Evolutionary conservation across 2,113 vertebrate genomes (phyloP).

Genomic region (Gracilinanus agilis): DNA sequence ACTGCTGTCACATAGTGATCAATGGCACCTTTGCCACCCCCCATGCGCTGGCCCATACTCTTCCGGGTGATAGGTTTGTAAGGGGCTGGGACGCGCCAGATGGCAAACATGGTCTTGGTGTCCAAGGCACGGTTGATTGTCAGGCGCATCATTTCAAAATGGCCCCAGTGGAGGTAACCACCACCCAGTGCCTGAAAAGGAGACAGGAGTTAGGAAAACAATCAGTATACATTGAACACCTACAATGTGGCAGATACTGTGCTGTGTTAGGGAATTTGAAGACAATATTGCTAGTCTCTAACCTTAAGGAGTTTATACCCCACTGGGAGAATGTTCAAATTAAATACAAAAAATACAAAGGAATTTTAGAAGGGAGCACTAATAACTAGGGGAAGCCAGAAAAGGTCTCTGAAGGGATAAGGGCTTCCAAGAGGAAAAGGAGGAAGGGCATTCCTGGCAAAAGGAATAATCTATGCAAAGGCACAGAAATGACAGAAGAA

Average conservation of each 20-base stretch:
- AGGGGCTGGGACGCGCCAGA: slow-evolving; percentile 91
- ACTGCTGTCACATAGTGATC: slow-evolving; percentile 94
- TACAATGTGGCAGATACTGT: not conserved
- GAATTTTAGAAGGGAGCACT: not conserved
- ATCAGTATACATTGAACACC: not conserved
- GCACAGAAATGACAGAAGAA: not conserved
- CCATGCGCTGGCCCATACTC: slow-evolving; percentile 96
- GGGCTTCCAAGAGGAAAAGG: not conserved
- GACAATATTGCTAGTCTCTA: not conserved
- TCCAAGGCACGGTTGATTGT: slow-evolving; percentile 93
- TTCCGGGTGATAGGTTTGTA: slow-evolving; percentile 93
- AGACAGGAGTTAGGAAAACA: slow-evolving; percentile 23
- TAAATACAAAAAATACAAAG: not conserved
- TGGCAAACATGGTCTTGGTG: slow-evolving; percentile 89
- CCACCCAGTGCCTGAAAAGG: slow-evolving; percentile 91
- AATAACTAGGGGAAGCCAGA: not conserved
- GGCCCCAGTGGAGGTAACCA: slow-evolving; percentile 95
- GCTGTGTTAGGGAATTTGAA: not conserved
- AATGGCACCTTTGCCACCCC: slow-evolving; percentile 95
- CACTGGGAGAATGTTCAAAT: not conserved
- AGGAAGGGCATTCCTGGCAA: not conserved
- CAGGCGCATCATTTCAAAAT: slow-evolving; percentile 97
- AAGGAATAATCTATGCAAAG: not conserved
- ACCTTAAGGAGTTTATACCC: not conserved
- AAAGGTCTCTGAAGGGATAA: not conserved